These are phyloP conservation scores for Pseudomugil gertrudae DNA, from an alignment of 2,797 vertebrate genomes.

Conservation along the genomic window DNA sequence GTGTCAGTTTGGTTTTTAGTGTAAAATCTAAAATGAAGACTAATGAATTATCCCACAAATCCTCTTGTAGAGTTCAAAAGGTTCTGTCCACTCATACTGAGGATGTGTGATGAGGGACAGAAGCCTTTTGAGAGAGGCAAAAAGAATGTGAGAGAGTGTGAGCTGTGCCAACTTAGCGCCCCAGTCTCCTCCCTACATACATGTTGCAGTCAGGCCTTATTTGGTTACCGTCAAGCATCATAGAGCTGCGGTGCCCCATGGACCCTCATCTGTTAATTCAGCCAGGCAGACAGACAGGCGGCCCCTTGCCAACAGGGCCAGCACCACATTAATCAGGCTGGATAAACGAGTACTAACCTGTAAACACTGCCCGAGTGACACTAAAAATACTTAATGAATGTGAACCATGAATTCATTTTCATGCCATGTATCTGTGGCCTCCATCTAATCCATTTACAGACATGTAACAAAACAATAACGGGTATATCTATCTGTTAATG, in stretches of 20 bases:
- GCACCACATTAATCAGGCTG: slow-evolving; percentile 46
- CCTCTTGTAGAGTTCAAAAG: slow-evolving; percentile 9
- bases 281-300: slow-evolving; percentile 65
- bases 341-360: slow-evolving; percentile 57
- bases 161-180: slow-evolving; percentile 72
- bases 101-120: slow-evolving; percentile 66
- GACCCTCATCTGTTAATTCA: slow-evolving; percentile 59
- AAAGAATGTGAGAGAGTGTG: slow-evolving; percentile 66
- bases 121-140: slow-evolving; percentile 65
- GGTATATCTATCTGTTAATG: background rate
- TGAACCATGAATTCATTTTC: slow-evolving; percentile 26
- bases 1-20: too few species aligned
- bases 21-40: slow-evolving; percentile 21
- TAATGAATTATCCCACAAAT: slow-evolving; percentile 21
- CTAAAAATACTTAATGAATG: slow-evolving; percentile 66
- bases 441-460: background rate
- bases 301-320: slow-evolving; percentile 55
- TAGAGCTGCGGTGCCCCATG: slow-evolving; percentile 49
- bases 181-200: slow-evolving; percentile 59
- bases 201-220: slow-evolving; percentile 78
- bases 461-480: background rate
- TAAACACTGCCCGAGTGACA: slow-evolving; percentile 43
- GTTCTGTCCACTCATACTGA: slow-evolving; percentile 18
- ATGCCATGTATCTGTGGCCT: slow-evolving; percentile 8
- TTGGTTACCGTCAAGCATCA: slow-evolving; percentile 68